Evolutionary conservation across 2,113 vertebrate genomes (phyloP), one percentile per base, ranked within the genome.

Genomic region (Calyptomena viridis): DNA sequence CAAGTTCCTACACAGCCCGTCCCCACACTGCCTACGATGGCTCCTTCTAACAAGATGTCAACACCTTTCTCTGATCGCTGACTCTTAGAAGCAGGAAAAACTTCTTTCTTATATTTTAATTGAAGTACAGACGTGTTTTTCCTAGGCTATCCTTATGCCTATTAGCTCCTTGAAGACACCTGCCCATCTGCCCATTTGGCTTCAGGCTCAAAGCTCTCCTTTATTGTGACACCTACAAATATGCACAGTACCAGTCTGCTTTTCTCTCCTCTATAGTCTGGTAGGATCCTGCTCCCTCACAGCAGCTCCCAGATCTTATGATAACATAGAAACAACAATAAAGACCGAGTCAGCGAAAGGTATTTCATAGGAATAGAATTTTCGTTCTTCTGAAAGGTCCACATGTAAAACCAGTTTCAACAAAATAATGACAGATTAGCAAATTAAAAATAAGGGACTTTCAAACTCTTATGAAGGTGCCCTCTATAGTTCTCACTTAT

Each of bases 191-290:
- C 21, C 31, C 53, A 27, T 3, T 33, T 5, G 56, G 12, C 55
- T 84, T 74, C 55, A 24, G 53, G 33, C 50, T 58, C 68, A 76
- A 88, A 94, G 40, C 23, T 85, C 39, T 80, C 17, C 52, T 92
- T 92, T 73, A 42, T 28, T 35, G 8, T 40, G 16, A 58, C 30
- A 87, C n/a, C 18, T 49, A 68, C 31, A 86, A 42, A 79, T 7
- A 37, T 1, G 2, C 23, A 71, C 4, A 49, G 8, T n/a, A 52
- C 4, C 0, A 0, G 0, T n/a, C 25, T 71, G 33, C 3, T 71
- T 66, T 91, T 42, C 30, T 67, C 42, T 69, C 40, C 3, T 13
- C 27, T 33, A 6, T 17, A 78, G 27, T 42, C 81, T 89, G 52
- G 30, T 47, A 60, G n/a, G 52, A 75, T 59, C 13, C 47, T 73